A percentile compares a stretch with the other conserved stretches of the same genome.
These are phyloP conservation scores for Conger conger DNA, from an alignment of 2,113 vertebrate species.

Conservation along the genomic window DNA sequence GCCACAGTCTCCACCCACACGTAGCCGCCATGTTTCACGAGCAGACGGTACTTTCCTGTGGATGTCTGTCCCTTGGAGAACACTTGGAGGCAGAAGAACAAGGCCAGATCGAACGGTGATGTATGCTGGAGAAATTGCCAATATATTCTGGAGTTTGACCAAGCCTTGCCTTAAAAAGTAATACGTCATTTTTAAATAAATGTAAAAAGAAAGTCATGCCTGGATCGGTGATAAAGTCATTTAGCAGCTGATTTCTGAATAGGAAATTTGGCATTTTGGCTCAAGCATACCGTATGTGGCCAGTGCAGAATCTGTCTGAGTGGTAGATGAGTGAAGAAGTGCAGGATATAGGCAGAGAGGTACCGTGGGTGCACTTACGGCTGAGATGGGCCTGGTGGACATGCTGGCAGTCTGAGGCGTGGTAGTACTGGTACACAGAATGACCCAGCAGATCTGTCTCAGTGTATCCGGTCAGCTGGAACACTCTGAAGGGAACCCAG, in stretches of 20 bases:
- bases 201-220: no score
- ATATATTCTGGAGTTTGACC: no score
- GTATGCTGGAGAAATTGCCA: no score
- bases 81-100: slow-evolving; percentile 39
- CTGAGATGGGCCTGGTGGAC: slow-evolving; percentile 43
- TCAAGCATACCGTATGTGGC: no score
- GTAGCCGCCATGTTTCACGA: slow-evolving; percentile 48
- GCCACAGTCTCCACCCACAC: slow-evolving; percentile 56
- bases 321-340: not conserved
- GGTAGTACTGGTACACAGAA: slow-evolving; percentile 53
- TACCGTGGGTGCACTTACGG: slow-evolving; percentile 36
- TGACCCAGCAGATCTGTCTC: slow-evolving; percentile 49
- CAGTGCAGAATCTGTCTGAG: not conserved
- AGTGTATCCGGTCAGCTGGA: slow-evolving; percentile 48
- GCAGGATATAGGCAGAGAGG: not conserved
- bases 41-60: slow-evolving; percentile 52
- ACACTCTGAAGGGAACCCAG: slow-evolving; percentile 38
- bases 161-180: no score
- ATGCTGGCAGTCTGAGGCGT: slow-evolving; percentile 46
- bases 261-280: no score
- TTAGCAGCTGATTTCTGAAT: no score
- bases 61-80: slow-evolving; percentile 50
- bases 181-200: no score
- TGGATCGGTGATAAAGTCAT: no score
- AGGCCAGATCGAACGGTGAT: no score